These are phyloP conservation scores for Crenichthys baileyi DNA, from an alignment of 2,797 vertebrate genomes.

Conservation along the genomic window DNA sequence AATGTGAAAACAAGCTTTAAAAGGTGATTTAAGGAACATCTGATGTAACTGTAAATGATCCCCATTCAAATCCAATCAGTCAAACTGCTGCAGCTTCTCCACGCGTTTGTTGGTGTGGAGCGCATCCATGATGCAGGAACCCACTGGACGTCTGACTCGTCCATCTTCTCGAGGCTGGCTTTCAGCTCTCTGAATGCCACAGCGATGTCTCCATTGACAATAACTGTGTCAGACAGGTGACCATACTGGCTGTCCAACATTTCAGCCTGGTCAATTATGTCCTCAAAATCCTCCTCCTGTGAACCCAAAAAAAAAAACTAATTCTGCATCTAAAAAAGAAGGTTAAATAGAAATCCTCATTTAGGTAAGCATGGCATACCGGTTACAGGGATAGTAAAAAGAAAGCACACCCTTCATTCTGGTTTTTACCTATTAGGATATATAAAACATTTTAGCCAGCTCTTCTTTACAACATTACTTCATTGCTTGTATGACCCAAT, in stretches of 20 bases:
- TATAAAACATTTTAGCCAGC: not conserved
- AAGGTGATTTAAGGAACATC: not conserved
- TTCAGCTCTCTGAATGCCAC: slow-evolving; percentile 87
- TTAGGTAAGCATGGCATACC: too few species aligned
- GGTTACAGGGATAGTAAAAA: too few species aligned
- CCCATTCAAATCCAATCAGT: slow-evolving; percentile 57
- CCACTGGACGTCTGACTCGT: slow-evolving; percentile 87
- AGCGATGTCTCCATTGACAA: slow-evolving; percentile 89
- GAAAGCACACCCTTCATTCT: too few species aligned
- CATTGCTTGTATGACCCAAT: too few species aligned
- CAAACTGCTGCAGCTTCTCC: slow-evolving; percentile 57
- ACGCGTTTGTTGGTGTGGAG: slow-evolving; percentile 36
- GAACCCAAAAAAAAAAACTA: slow-evolving; percentile 22
- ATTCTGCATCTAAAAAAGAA: not conserved
- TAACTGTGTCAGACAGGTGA: slow-evolving; percentile 90
- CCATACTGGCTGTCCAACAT: slow-evolving; percentile 87
- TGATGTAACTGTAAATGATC: not conserved
- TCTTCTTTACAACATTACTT: too few species aligned
- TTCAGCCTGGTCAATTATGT: slow-evolving; percentile 88
- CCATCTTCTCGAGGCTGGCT: slow-evolving; percentile 83
- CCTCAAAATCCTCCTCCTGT: slow-evolving; percentile 93
- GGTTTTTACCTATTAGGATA: too few species aligned
- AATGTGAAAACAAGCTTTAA: not conserved
- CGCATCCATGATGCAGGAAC: slow-evolving; percentile 81
- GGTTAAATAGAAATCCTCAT: too few species aligned